Evolutionary conservation across 2,888 invertebrate species (phyloP).

Genomic region (Allophyes oxyacanthae): DNA sequence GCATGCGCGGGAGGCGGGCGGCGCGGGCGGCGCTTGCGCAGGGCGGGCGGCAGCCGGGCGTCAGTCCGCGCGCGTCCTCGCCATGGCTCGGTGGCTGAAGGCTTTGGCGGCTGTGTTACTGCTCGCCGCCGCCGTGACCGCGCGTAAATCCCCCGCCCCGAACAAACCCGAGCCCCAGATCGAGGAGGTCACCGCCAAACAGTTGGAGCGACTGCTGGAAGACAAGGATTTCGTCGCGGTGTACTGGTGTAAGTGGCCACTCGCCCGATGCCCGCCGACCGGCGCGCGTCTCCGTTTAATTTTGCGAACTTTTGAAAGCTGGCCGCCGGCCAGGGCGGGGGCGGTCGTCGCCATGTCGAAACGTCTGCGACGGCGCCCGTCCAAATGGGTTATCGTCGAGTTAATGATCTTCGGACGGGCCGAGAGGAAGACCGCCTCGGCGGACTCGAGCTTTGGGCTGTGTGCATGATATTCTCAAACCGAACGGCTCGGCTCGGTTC

Average conservation of each 20-base stretch:
- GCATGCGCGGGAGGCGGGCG: conserved; percentile 58
- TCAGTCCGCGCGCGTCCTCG: conserved; percentile 87
- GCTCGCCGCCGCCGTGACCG: conserved; percentile 86
- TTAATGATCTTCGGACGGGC: conserved; percentile 81
- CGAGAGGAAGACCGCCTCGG: conserved; percentile 68
- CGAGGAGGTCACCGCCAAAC: conserved; percentile 97
- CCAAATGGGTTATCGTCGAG: conserved; percentile 84
- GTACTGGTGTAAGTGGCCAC: conserved; percentile 97
- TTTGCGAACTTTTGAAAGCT: conserved; percentile 68
- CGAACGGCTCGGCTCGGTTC: conserved; percentile 74
- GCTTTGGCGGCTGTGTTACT: conserved; percentile 87
- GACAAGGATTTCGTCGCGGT: conserved; percentile 98
- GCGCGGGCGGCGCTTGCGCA: conserved; percentile 69
- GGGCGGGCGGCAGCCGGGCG: conserved; percentile 69
- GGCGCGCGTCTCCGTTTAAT: conserved; percentile 70
- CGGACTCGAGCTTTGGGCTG: conserved; percentile 54
- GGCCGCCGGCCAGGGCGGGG: conserved; percentile 75
- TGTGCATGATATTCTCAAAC: conserved; percentile 79
- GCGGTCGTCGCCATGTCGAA: conserved; percentile 74
- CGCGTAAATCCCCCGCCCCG: conserved; percentile 78
- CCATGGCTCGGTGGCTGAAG: conserved; percentile 88
- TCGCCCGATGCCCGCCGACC: conserved; percentile 63
- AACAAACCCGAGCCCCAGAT: conserved; percentile 92
- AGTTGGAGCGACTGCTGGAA: conserved; percentile 96
- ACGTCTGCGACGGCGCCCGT: conserved; percentile 80